Conservation (phyloP, 2,113 vertebrate species). For the Alaudala cheleensis region DNA sequence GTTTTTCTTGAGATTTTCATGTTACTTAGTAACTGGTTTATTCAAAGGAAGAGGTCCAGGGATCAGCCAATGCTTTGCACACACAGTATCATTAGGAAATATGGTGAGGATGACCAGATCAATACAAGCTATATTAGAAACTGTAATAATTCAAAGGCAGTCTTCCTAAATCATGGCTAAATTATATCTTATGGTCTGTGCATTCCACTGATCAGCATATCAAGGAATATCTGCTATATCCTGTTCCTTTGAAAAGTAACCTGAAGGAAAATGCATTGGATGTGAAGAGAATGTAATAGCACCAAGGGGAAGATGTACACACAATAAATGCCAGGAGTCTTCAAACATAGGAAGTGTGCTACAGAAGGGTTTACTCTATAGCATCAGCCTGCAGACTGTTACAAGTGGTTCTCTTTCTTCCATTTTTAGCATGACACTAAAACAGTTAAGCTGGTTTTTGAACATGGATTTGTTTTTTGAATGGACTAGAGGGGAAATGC, state of each 20-base stretch:
- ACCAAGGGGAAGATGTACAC: background rate
- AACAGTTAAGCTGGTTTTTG: background rate
- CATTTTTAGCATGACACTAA: background rate
- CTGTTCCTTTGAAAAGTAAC: background rate
- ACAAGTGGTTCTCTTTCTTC: background rate
- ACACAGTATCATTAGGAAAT: background rate
- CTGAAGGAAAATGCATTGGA: background rate
- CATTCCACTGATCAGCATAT: background rate
- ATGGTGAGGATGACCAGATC: background rate
- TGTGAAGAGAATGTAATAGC: background rate
- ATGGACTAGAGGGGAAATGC: background rate
- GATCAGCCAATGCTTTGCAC: background rate
- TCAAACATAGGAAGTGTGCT: background rate
- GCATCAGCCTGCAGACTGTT: background rate
- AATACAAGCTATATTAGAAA: background rate
- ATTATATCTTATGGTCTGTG: background rate
- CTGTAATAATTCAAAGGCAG: background rate
- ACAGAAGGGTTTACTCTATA: background rate
- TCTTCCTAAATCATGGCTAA: background rate
- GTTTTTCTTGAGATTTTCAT: background rate
- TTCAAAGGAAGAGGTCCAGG: background rate
- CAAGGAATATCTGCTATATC: background rate
- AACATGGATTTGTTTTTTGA: background rate
- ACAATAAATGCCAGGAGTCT: background rate
- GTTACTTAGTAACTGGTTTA: background rate